A percentile compares a stretch with the other conserved stretches of the same genome.
These are phyloP conservation scores for Melanerpes formicivorus DNA, from an alignment of 2,113 vertebrate species.

Conservation along the genomic window DNA sequence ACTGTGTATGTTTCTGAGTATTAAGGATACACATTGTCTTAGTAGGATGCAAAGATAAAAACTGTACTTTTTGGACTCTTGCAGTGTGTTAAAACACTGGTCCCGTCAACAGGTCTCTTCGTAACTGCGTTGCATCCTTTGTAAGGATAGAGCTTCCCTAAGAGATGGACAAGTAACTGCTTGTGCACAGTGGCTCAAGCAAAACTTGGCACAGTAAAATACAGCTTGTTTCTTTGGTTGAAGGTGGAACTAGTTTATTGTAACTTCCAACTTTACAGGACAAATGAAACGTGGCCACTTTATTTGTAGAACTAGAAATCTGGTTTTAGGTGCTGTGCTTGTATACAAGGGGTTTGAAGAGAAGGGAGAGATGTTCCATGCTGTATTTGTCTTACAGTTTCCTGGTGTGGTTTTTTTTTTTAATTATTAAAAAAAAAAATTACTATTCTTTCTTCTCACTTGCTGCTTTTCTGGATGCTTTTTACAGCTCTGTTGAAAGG, in stretches of 20 bases:
- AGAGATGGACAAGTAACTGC: neutral
- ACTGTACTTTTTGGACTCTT: neutral
- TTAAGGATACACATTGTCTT: neutral
- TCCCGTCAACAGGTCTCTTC: neutral
- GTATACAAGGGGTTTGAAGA: neutral
- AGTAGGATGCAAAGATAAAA: neutral
- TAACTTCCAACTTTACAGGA: neutral
- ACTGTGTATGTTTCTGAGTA: neutral
- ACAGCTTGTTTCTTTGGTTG: neutral
- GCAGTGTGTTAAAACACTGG: neutral
- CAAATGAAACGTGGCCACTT: neutral
- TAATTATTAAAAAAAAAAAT: too few species aligned
- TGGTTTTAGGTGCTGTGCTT: neutral
- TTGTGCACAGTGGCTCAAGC: neutral
- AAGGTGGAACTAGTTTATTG: neutral
- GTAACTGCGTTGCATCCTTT: neutral
- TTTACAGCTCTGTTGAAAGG: neutral
- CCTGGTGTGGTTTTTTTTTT: neutral
- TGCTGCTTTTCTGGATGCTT: neutral
- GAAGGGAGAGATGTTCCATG: neutral
- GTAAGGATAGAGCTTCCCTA: neutral
- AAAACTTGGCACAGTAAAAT: neutral
- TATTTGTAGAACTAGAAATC: neutral
- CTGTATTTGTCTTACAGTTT: neutral
- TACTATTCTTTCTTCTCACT: neutral